phyloP scores from a whole-genome alignment of 2,113 vertebrate genomes.

The Furnarius figulus region DNA sequence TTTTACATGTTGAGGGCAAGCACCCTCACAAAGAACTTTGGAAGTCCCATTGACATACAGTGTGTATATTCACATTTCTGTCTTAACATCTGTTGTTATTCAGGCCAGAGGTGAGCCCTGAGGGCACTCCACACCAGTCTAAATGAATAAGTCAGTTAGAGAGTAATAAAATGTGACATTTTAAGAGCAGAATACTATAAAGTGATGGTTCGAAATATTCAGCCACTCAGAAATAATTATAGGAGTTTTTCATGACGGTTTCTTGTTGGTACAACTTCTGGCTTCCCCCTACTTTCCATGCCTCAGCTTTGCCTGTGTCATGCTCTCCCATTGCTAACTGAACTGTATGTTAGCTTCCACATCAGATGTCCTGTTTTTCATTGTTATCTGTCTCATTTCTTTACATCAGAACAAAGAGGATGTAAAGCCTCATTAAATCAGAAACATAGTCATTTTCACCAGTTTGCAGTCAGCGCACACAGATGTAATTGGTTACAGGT shows the following conservation, averaged over 20 bases:
- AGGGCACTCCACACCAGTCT: not conserved
- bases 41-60: not conserved
- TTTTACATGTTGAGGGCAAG: not conserved
- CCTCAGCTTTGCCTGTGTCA: not conserved
- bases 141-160: not conserved
- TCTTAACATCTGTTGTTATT: constrained; percentile 3
- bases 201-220: not conserved
- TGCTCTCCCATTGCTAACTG: not conserved
- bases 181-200: constrained; percentile 10
- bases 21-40: not conserved
- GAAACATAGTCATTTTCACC: not conserved
- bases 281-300: not conserved
- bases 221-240: not conserved
- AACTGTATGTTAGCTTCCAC: not conserved
- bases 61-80: not conserved
- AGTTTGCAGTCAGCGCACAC: not conserved
- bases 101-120: not conserved
- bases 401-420: not conserved
- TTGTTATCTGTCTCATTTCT: not conserved
- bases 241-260: not conserved
- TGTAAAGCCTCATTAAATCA: not conserved
- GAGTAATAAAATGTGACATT: not conserved
- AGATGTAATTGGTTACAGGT: not conserved
- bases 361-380: not conserved
- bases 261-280: not conserved